These are phyloP conservation scores for Phyllotreta striolata DNA, from an alignment of 2,888 invertebrate genomes.

Conservation along the genomic window DNA sequence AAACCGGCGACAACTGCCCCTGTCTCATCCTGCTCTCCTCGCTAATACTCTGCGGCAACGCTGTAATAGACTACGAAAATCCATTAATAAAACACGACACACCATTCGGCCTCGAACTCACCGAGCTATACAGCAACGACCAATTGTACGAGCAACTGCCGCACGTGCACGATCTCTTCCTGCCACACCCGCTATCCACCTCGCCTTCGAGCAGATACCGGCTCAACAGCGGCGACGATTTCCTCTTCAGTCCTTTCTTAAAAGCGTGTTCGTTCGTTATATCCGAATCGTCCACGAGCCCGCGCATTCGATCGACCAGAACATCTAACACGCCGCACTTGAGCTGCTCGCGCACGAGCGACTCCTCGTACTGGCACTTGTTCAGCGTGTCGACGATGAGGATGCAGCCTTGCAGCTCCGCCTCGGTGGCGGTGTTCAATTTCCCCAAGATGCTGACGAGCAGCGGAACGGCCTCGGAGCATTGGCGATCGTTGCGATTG, in stretches of 20 bases:
- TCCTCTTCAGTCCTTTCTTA: conserved; percentile 40
- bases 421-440: conserved; percentile 45
- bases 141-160: too few species aligned
- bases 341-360: conserved; percentile 51
- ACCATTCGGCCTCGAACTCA: conserved; percentile 2
- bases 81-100: neutral
- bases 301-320: conserved; percentile 53
- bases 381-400: conserved; percentile 53
- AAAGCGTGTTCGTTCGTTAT: conserved; percentile 23
- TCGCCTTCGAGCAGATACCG: conserved; percentile 16
- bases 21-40: conserved; percentile 6
- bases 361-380: conserved; percentile 54
- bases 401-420: conserved; percentile 53
- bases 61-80: neutral
- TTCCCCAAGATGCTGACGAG: conserved; percentile 51
- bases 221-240: conserved; percentile 31
- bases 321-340: conserved; percentile 49
- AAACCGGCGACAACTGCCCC: conserved; percentile 32
- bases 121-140: too few species aligned
- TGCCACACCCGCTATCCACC: conserved; percentile 13
- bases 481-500: conserved; percentile 49
- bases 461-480: conserved; percentile 48
- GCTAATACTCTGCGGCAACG: neutral
- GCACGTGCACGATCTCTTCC: conserved; percentile 14
- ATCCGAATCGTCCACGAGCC: conserved; percentile 39